phyloP scores from a whole-genome alignment of 2,113 vertebrate genomes.

The Pantherophis guttatus region DNA sequence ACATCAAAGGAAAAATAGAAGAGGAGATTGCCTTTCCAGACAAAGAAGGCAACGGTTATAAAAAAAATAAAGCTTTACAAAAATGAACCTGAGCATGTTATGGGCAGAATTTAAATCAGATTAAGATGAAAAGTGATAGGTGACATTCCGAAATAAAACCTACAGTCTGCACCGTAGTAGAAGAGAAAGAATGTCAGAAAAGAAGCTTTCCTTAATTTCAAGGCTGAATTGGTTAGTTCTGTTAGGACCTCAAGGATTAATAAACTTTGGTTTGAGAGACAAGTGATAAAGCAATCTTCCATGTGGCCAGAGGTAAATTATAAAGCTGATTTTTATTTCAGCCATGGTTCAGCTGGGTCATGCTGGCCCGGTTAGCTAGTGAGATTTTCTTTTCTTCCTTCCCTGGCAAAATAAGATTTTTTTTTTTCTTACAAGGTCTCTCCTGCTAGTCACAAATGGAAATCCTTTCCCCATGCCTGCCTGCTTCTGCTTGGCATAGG shows the following conservation, averaged over 20 bases:
- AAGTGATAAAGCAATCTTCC: not conserved
- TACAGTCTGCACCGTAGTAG: not conserved
- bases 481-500: not conserved
- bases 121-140: not conserved
- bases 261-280: not conserved
- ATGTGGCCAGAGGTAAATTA: not conserved
- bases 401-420: not conserved
- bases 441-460: not conserved
- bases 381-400: not conserved
- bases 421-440: not conserved
- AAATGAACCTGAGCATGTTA: not conserved
- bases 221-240: not conserved
- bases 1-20: conserved; percentile 26
- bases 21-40: not conserved
- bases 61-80: not conserved
- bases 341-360: not conserved
- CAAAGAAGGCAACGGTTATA: not conserved
- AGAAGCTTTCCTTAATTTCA: not conserved
- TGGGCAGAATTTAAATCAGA: not conserved
- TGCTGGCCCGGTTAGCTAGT: not conserved
- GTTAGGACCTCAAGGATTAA: not conserved
- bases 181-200: not conserved
- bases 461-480: not conserved
- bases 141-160: not conserved
- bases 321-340: not conserved